Percentiles rank a stretch among this genome's conserved stretches.
Conservation (phyloP, 2,888 invertebrate genomes). For the Nectonema munidae region DNA sequence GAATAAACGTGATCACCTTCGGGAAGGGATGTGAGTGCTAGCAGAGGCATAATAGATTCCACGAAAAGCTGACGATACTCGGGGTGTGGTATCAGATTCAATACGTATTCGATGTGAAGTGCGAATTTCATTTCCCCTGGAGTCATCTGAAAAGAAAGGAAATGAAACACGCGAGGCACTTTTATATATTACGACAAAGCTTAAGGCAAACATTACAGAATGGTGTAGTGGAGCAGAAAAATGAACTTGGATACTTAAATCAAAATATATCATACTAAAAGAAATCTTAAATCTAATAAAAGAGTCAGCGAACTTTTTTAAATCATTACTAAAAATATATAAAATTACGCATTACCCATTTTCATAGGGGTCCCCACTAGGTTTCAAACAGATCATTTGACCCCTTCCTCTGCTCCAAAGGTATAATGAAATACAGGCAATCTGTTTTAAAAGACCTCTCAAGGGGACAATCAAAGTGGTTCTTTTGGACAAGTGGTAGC, state of each 20-base stretch:
- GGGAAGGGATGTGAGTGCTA: conserved; percentile 45
- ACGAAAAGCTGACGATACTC: conserved; percentile 86
- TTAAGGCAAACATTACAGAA: background rate
- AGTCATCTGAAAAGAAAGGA: conserved; percentile 39
- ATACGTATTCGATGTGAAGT: conserved; percentile 67
- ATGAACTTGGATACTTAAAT: background rate
- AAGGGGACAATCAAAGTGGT: no score
- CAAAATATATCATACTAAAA: background rate
- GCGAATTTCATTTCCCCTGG: conserved; percentile 90
- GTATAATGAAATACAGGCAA: no score
- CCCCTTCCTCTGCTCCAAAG: no score
- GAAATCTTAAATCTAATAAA: background rate
- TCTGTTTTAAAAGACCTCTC: no score
- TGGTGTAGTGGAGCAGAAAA: no score
- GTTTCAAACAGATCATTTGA: no score
- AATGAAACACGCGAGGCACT: background rate
- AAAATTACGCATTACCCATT: no score
- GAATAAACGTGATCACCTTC: no score
- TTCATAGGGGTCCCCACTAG: no score
- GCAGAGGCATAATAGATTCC: conserved; percentile 55
- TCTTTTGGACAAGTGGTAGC: no score
- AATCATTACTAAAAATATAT: no score
- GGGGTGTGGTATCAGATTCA: conserved; percentile 84
- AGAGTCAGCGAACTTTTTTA: background rate
- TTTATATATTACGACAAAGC: background rate